Percentiles rank a stretch among this genome's conserved stretches.
These are phyloP conservation scores for Cydia amplana DNA, from an alignment of 1,140 invertebrate genomes.

Conservation along the genomic window DNA sequence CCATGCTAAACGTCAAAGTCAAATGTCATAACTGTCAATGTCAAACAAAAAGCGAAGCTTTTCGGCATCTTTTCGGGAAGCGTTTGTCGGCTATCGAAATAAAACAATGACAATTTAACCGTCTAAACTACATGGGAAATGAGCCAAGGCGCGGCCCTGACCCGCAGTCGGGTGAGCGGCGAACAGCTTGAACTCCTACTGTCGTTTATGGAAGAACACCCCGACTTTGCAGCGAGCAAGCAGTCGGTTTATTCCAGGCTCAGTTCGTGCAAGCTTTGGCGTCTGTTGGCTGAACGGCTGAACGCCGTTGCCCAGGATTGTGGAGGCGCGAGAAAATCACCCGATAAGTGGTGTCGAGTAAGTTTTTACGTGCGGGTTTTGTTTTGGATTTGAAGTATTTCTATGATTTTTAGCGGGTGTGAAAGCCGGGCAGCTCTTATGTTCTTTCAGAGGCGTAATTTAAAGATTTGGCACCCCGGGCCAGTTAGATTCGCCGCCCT, in stretches of 20 bases:
- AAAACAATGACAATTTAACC: not conserved
- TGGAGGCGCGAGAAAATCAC: conserved; percentile 64
- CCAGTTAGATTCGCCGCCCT: too few species aligned
- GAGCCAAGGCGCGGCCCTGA: conserved; percentile 33
- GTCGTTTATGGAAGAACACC: conserved; percentile 76
- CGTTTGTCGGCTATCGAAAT: not conserved
- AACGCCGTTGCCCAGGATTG: conserved; percentile 65
- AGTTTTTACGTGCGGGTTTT: conserved; percentile 31
- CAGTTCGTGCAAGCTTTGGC: conserved; percentile 70
- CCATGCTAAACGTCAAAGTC: not conserved
- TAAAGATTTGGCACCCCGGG: too few species aligned
- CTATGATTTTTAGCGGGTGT: too few species aligned
- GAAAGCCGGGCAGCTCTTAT: too few species aligned
- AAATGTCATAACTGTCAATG: not conserved
- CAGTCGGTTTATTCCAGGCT: conserved; percentile 70
- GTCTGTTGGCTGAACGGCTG: conserved; percentile 64
- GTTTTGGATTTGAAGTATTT: too few species aligned
- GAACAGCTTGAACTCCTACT: conserved; percentile 68
- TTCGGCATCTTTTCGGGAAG: not conserved
- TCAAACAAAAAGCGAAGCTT: not conserved
- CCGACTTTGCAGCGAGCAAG: conserved; percentile 70
- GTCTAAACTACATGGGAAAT: conserved; percentile 25
- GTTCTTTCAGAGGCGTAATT: too few species aligned
- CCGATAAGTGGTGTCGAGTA: conserved; percentile 71
- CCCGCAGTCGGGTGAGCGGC: conserved; percentile 65